Base-by-base conservation (phyloP, 1,140 invertebrate genomes). In the Drosophila eugracilis region DNA sequence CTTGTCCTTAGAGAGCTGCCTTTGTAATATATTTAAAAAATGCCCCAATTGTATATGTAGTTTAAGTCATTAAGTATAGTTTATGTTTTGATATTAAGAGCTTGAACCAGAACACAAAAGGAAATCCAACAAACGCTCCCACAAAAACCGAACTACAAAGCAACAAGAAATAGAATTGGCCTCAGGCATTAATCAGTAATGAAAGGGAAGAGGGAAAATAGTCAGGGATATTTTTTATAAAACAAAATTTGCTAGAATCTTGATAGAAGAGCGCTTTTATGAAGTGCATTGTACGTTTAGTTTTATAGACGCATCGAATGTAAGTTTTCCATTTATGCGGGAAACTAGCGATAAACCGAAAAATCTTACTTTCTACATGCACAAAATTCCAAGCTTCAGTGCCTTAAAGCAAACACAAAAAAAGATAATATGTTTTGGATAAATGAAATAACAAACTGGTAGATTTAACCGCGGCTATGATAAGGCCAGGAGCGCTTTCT, bases 371-470 rank as follows among this genome's bases (percentile, higher is more conserved):
- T 89, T 89, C 55, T 54, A 75, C 47, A 86, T 85, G 85, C 85
- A 85, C 80, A 89, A 89, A 89, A 89, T 89, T 89, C 66, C 75
- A 79, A 75, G 85, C 80, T 89, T 89, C 80, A 89, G 86, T 89
- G 86, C 86, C 86, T 89, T 89, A 89, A 89, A 71, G 86, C 86
- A 81, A 78, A 74, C 26, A 62, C 28, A 49, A 22, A 34, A 45
- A 34, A 21, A 58, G 52, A n/a, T 22, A 36, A 49, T 47, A 69
- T 14, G 50, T 58, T 69, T 65, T 69, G 21, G 41, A 21, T 41
- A 54, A 88, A 77, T 58, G 47, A 49, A 78, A 34, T 57, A 14
- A 59, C 47, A 57, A 63, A 41, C 45, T 59, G 37, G 45, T 55
- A 58, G 48, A 45, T 54, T 32, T 57, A 32, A 36, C 48, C 73